A percentile compares a stretch with the other conserved stretches of the same genome.
phyloP scores from a whole-genome alignment of 2,888 invertebrate species.

The Ormia ochracea region DNA sequence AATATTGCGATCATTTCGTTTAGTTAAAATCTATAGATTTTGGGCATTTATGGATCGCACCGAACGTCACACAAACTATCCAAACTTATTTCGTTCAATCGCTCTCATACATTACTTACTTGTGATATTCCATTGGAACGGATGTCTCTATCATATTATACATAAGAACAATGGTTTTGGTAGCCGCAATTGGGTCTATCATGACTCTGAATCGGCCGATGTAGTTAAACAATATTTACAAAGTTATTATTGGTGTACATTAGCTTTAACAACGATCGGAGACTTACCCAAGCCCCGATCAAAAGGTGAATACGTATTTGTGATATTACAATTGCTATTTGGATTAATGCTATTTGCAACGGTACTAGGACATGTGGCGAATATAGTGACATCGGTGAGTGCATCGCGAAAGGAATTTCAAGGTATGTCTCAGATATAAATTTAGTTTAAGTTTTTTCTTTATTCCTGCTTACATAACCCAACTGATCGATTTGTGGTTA shows the following conservation, averaged over 20 bases:
- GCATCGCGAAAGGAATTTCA: conserved; percentile 98
- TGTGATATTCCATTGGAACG: conserved; percentile 99
- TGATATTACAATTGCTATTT: conserved; percentile 95
- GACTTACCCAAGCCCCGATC: conserved; percentile 93
- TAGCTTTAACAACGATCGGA: conserved; percentile 96
- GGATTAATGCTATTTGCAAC: conserved; percentile 96
- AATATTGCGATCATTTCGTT: conserved; percentile 94
- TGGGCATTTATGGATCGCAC: conserved; percentile 99
- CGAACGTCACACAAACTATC: conserved; percentile 98
- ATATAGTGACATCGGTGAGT: conserved; percentile 98
- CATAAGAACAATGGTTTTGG: conserved; percentile 97
- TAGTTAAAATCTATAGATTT: conserved; percentile 98
- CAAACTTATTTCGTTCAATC: conserved; percentile 94
- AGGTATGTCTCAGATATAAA: conserved; percentile 83
- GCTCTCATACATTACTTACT: conserved; percentile 96
- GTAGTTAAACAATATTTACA: conserved; percentile 96
- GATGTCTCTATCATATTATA: conserved; percentile 97
- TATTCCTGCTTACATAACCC: too few species aligned
- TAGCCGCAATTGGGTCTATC: conserved; percentile 94
- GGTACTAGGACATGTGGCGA: conserved; percentile 97
- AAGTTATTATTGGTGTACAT: conserved; percentile 98
- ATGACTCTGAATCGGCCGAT: conserved; percentile 90
- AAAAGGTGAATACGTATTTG: conserved; percentile 96
- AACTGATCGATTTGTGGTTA: conserved; percentile 5
- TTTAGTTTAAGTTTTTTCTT: too few species aligned